phyloP scores from a whole-genome alignment of 2,888 invertebrate species.

The Rotaria sp. region DNA sequence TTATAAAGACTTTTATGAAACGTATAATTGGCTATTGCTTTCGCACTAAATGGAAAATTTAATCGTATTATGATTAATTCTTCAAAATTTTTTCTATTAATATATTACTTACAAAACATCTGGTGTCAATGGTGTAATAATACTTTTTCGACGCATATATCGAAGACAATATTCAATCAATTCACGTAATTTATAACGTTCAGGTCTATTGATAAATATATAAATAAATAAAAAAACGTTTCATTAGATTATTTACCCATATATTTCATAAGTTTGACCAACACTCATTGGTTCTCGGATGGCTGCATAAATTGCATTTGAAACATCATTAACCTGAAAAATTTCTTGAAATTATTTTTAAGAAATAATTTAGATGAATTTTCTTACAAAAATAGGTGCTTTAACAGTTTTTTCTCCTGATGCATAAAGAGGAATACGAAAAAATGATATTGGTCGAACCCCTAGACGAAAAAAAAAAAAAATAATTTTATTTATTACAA shows the following conservation, averaged over 20 bases:
- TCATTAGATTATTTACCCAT: background rate
- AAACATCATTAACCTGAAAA: constrained; percentile 35
- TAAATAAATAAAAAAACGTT: background rate
- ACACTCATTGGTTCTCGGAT: constrained; percentile 25
- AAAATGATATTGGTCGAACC: background rate
- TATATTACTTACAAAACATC: constrained; percentile 32
- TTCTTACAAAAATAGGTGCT: constrained; percentile 35
- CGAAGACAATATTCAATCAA: constrained; percentile 37
- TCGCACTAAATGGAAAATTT: background rate
- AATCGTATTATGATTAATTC: too few relatives aligned
- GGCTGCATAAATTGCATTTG: constrained; percentile 33
- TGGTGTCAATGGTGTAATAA: constrained; percentile 36
- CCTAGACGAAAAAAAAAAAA: background rate
- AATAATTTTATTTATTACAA: background rate
- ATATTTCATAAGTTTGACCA: constrained; percentile 10
- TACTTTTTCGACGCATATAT: constrained; percentile 30
- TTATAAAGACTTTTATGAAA: constrained; percentile 29
- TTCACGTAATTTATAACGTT: constrained; percentile 39
- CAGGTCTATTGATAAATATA: constrained; percentile 31
- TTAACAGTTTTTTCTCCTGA: constrained; percentile 39
- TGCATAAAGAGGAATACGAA: constrained; percentile 35
- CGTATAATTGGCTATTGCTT: constrained; percentile 3
- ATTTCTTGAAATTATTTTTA: constrained; percentile 26
- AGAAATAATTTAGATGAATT: background rate
- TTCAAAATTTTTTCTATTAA: background rate